Percentiles rank a stretch among this genome's conserved stretches.
phyloP scores from a whole-genome alignment of 1,140 invertebrate species.

The Drosophila takahashii region DNA sequence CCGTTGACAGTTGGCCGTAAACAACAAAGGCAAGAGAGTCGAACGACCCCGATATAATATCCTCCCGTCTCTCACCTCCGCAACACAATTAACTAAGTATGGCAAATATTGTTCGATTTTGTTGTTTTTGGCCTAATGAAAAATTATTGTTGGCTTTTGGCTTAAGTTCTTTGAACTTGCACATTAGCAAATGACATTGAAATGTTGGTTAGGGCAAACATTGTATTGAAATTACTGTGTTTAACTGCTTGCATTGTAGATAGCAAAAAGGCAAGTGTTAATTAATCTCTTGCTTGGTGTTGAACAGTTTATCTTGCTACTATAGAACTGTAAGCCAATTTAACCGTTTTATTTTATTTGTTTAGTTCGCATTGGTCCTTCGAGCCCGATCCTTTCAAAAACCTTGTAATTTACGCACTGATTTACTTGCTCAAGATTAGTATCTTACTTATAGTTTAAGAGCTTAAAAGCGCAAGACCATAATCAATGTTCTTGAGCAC shows the following conservation, averaged over 20 bases:
- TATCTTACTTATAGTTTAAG: not conserved
- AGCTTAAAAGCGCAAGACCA: not conserved
- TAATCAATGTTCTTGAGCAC: conserved; percentile 26
- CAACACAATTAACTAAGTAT: conserved; percentile 41
- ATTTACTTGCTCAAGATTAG: too few species aligned
- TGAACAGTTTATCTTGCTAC: not conserved
- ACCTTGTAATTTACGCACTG: too few species aligned
- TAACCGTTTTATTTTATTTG: not conserved
- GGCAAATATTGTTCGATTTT: conserved; percentile 35
- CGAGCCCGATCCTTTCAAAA: not conserved
- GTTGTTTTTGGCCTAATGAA: conserved; percentile 40
- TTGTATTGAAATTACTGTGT: not conserved
- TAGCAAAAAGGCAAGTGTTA: not conserved
- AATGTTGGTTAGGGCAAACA: not conserved
- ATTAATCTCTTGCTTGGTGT: not conserved
- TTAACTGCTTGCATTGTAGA: not conserved
- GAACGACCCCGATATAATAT: conserved; percentile 28
- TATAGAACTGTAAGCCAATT: too few species aligned
- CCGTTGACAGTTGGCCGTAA: conserved; percentile 57
- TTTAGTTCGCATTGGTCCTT: not conserved
- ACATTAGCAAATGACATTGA: conserved; percentile 4
- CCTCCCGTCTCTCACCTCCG: not conserved
- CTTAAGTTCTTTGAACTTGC: conserved; percentile 40
- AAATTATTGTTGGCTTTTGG: conserved; percentile 42
- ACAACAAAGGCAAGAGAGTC: conserved; percentile 43